Conservation (phyloP, 1,140 invertebrate species). For the Drosophila bifasciata region DNA sequence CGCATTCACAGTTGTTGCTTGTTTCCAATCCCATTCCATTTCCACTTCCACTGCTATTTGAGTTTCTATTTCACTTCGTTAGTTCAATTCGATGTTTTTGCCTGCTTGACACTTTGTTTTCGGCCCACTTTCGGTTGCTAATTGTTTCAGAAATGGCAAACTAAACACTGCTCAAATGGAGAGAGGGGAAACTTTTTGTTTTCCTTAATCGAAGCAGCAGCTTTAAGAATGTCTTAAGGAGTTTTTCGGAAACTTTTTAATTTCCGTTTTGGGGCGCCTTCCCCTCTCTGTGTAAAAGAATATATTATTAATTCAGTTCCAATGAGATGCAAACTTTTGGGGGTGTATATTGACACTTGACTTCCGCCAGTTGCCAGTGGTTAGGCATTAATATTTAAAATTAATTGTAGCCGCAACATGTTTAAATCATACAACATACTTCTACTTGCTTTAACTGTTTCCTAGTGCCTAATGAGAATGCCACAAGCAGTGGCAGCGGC, state of each 20-base stretch:
- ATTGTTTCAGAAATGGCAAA: constrained; percentile 32
- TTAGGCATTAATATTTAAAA: constrained; percentile 57
- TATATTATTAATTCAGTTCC: constrained; percentile 12
- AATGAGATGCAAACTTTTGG: constrained; percentile 32
- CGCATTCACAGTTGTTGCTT: neutral
- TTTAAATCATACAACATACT: constrained; percentile 40
- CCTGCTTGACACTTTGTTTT: constrained; percentile 47
- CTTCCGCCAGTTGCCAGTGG: neutral
- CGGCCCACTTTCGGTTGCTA: constrained; percentile 47
- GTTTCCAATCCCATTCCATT: too few species aligned
- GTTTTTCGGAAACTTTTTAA: constrained; percentile 18
- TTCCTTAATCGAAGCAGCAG: constrained; percentile 2
- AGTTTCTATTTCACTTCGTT: constrained; percentile 34
- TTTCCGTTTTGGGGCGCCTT: constrained; percentile 16
- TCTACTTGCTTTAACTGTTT: neutral
- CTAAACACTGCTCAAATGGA: constrained; percentile 19
- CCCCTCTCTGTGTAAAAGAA: constrained; percentile 1
- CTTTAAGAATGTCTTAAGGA: constrained; percentile 2
- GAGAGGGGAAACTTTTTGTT: constrained; percentile 22
- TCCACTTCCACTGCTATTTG: constrained; percentile 12
- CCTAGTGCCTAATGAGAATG: constrained; percentile 20
- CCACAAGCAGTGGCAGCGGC: constrained; percentile 15
- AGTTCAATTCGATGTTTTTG: constrained; percentile 39
- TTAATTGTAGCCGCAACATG: constrained; percentile 53
- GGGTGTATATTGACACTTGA: constrained; percentile 20